Conservation (phyloP, 92 coral and sea anemone species). For the Siderastrea siderea region DNA sequence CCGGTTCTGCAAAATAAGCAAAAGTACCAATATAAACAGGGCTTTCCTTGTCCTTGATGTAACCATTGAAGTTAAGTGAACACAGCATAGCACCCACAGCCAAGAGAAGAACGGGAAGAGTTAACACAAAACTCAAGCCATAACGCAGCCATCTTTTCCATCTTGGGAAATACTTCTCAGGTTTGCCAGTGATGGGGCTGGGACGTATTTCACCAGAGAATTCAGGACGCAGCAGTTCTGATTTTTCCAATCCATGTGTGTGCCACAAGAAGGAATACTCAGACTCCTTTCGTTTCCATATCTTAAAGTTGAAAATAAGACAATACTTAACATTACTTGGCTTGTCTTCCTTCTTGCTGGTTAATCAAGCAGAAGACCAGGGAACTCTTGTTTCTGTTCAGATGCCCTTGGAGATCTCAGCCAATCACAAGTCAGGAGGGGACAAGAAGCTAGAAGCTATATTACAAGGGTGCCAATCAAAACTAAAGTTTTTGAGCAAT, state of each 20-base stretch:
- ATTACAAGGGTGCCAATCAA: no score
- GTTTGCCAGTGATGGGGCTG: constrained; percentile 96
- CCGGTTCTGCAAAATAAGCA: constrained; percentile 98
- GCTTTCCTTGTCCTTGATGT: constrained; percentile 96
- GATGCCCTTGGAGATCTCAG: no score
- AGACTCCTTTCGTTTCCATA: constrained; percentile 95
- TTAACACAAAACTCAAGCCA: constrained; percentile 90
- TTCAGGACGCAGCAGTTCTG: constrained; percentile 90
- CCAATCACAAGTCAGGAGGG: no score
- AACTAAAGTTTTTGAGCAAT: no score
- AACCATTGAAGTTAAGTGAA: constrained; percentile 96
- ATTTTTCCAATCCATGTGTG: constrained; percentile 82
- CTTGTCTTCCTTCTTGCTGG: no score
- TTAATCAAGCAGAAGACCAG: no score
- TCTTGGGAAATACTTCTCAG: constrained; percentile 92
- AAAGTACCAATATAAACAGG: constrained; percentile 90
- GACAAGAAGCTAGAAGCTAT: no score
- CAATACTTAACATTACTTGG: no score
- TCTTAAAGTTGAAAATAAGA: constrained; percentile 39
- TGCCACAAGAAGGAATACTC: constrained; percentile 91
- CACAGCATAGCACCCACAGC: constrained; percentile 98
- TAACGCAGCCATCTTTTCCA: constrained; percentile 98
- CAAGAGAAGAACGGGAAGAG: constrained; percentile 84
- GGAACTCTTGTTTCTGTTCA: no score
- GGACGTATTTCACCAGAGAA: constrained; percentile 83